These are phyloP conservation scores for Poecile montanus DNA, from an alignment of 2,797 vertebrate genomes.

Conservation along the genomic window DNA sequence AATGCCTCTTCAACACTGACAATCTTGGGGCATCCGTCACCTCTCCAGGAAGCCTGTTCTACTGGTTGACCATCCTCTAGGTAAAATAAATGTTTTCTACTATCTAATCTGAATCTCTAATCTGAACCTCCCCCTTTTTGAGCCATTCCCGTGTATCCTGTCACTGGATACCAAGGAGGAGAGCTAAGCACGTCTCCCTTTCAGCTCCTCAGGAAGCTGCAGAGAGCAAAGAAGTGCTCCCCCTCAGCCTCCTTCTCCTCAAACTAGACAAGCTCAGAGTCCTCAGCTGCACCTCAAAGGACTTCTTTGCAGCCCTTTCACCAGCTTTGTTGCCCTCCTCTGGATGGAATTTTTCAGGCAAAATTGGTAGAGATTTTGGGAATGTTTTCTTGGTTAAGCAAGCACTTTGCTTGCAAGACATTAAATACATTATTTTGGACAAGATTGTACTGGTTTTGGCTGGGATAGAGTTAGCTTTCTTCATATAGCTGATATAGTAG, in stretches of 20 bases:
- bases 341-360: neutral
- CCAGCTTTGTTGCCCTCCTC: neutral
- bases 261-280: neutral
- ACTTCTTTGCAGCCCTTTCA: neutral
- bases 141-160: neutral
- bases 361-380: neutral
- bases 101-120: neutral
- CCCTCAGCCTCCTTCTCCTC: neutral
- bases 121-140: neutral
- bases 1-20: neutral
- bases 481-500: neutral
- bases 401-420: neutral
- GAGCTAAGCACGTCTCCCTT: rapidly evolving
- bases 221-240: neutral
- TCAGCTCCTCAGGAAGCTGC: rapidly evolving
- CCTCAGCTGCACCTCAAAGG: neutral
- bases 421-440: neutral
- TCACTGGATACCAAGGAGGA: neutral
- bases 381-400: neutral
- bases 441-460: neutral
- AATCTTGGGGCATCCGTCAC: too few relatives aligned
- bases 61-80: neutral
- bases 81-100: neutral
- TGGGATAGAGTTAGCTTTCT: neutral
- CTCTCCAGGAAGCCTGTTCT: neutral